Evolutionary conservation across 2,797 vertebrate species (phyloP).

Genomic region (Paedocypris micromegethes): DNA sequence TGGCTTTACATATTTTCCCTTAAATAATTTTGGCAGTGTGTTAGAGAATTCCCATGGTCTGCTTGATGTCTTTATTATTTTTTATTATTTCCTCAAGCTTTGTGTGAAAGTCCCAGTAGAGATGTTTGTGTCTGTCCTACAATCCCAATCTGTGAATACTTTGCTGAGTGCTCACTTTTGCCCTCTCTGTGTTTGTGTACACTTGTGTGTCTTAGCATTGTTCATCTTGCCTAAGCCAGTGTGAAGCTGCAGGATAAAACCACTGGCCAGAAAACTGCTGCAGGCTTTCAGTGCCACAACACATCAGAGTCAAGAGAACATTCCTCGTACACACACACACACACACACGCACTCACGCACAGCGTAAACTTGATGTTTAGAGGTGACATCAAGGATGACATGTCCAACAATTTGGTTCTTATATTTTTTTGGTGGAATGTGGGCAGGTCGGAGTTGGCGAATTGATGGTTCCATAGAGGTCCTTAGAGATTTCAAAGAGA

Average conservation of each 20-base stretch:
- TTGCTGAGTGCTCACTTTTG: conserved; percentile 28
- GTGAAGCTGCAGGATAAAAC: conserved; percentile 57
- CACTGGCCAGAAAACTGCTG: conserved; percentile 56
- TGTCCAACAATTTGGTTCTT: no score
- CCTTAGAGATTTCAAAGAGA: no score
- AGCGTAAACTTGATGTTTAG: no score
- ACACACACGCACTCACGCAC: conserved; percentile 3
- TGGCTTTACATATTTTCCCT: no score
- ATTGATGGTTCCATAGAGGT: no score
- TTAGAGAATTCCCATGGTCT: conserved; percentile 49
- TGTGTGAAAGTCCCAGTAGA: conserved; percentile 20
- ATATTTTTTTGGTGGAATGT: no score
- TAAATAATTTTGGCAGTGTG: conserved; percentile 24
- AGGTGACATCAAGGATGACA: no score
- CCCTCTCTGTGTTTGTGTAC: conserved; percentile 27
- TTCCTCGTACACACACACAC: conserved; percentile 30
- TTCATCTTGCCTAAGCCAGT: conserved; percentile 53
- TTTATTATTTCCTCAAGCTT: conserved; percentile 41
- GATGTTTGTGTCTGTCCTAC: conserved; percentile 51
- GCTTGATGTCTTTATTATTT: conserved; percentile 13
- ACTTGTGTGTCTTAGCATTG: conserved; percentile 49
- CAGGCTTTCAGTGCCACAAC: conserved; percentile 63
- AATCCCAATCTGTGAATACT: conserved; percentile 50
- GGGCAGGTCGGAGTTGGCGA: no score
- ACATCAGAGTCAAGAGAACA: conserved; percentile 51